Evolutionary conservation across 2,888 invertebrate species (phyloP), one percentile per base, ranked within the genome.

Genomic region (Sesia bembeciformis): DNA sequence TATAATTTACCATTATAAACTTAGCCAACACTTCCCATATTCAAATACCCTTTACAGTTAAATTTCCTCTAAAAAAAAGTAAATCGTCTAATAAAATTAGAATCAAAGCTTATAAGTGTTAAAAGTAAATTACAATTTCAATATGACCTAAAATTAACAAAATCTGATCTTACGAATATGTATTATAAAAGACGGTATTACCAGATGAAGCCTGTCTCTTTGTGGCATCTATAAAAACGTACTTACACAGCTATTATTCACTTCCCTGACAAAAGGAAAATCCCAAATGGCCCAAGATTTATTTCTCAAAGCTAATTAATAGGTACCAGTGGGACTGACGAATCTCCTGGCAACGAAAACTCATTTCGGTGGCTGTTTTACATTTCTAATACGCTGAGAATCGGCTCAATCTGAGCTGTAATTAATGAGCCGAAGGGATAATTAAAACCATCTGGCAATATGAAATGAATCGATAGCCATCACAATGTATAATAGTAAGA

Each of bases 291-390:
- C 46, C 46, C 23, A n/a, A 46, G 23, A 23, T 8, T 46, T 46
- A 8, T 8, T 46, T 46, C 46, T n/a, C 5, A 46, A 46, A 61
- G 64, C 70, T 74, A 76, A 79, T 77, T 70, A 76, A 75, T 74
- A n/a, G n/a, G n/a, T n/a, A 71, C 62, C 59, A 58, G 43, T 64
- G 63, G 60, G 62, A 65, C 66, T 70, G 73, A 74, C 67, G 67
- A 69, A 75, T 76, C 66, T 63, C 75, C 66, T 63, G 65, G 64
- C 64, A 66, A 57, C 69, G 66, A 72, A 76, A 78, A 75, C 79
- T 83, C 78, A 82, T 83, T 82, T 77, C 73, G 74, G 61, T 59
- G 64, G 64, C 81, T 78, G 73, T 76, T 84, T 84, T 81, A 84
- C 80, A 84, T 83, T 83, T 80, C 78, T 77, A 80, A 81, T 81